Evolutionary conservation across 2,113 vertebrate species (phyloP).

Genomic region (Peromyscus leucopus): DNA sequence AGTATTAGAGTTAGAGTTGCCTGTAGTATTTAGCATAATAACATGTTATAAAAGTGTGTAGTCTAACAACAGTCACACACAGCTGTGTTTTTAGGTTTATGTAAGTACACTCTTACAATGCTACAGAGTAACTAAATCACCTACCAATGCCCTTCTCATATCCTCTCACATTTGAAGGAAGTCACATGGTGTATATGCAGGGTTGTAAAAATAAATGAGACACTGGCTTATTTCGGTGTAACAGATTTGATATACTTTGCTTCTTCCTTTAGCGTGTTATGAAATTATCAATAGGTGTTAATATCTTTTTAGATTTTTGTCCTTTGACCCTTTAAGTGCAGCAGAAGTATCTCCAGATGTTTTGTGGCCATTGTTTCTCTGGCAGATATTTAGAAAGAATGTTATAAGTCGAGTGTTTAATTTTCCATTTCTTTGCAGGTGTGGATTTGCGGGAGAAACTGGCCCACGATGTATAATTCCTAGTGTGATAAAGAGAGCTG

Average conservation of each 20-base stretch:
- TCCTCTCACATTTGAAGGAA: neutral
- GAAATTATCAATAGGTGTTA: conserved; percentile 14
- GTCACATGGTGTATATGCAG: neutral
- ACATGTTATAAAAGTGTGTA: neutral
- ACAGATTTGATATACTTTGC: neutral
- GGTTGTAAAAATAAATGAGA: neutral
- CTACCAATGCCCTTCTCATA: neutral
- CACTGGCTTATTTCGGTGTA: conserved; percentile 40
- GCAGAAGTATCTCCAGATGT: conserved; percentile 22
- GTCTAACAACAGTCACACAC: neutral
- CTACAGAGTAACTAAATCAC: neutral
- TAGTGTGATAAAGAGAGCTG: conserved; percentile 95
- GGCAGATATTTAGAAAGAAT: conserved; percentile 26
- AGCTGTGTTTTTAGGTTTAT: neutral
- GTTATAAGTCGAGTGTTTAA: conserved; percentile 41
- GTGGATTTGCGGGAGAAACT: conserved; percentile 99
- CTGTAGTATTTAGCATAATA: neutral
- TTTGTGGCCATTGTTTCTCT: conserved; percentile 15
- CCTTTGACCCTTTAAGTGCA: neutral
- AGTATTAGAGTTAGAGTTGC: neutral
- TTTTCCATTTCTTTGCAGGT: conserved; percentile 87
- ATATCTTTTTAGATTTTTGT: conserved; percentile 37
- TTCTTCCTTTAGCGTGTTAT: neutral
- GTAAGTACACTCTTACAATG: neutral
- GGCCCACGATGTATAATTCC: conserved; percentile 98